These are phyloP conservation scores for Fragum fragum DNA, from an alignment of 2,888 invertebrate species.

Conservation along the genomic window DNA sequence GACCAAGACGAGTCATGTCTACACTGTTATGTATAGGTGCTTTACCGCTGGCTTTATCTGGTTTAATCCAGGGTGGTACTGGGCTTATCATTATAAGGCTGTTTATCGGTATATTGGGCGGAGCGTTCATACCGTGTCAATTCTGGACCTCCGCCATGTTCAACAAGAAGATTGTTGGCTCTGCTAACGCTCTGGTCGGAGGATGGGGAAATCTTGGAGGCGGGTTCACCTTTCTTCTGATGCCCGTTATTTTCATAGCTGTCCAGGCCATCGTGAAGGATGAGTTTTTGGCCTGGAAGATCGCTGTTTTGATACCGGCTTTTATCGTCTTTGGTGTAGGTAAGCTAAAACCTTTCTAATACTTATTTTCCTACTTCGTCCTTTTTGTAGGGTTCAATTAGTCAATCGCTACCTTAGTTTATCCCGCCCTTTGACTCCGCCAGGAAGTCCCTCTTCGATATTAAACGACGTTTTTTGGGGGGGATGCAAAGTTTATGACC, in stretches of 20 bases:
- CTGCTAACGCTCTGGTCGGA: constrained; percentile 50
- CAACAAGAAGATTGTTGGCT: constrained; percentile 49
- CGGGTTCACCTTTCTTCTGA: constrained; percentile 45
- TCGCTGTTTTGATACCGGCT: constrained; percentile 40
- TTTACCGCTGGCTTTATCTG: constrained; percentile 45
- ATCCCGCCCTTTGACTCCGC: too few species aligned
- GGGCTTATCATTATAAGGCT: constrained; percentile 28
- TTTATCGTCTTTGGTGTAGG: constrained; percentile 29
- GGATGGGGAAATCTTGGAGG: constrained; percentile 52
- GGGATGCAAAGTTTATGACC: too few species aligned
- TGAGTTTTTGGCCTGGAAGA: constrained; percentile 46
- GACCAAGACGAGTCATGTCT: constrained; percentile 49
- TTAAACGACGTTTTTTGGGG: too few species aligned
- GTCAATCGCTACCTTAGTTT: too few species aligned
- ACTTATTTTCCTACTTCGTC: too few species aligned
- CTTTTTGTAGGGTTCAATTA: too few species aligned
- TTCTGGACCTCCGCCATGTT: constrained; percentile 58
- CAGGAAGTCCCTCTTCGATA: too few species aligned
- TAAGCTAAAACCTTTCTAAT: too few species aligned
- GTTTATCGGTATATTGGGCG: constrained; percentile 45
- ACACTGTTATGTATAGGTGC: constrained; percentile 37
- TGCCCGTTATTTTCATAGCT: constrained; percentile 43
- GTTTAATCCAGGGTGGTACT: constrained; percentile 26
- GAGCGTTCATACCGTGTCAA: constrained; percentile 49
- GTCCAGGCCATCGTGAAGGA: constrained; percentile 23